A percentile compares a stretch with the other conserved stretches of the same genome.
phyloP scores from a whole-genome alignment of 2,113 vertebrate species.

The Maccullochella peelii region DNA sequence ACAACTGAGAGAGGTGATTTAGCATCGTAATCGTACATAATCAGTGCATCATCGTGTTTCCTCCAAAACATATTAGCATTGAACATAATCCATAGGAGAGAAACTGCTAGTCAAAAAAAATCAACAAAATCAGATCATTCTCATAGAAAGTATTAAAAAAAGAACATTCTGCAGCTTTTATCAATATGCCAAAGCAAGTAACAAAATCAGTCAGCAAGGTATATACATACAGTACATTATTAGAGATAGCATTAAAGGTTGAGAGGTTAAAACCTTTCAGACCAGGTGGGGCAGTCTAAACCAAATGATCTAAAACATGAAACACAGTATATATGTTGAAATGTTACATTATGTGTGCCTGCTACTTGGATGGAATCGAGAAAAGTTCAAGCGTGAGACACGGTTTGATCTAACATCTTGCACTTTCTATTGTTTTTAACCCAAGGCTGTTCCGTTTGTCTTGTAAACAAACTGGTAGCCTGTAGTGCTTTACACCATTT shows the following conservation, averaged over 20 bases:
- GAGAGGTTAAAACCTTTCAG: constrained; percentile 4
- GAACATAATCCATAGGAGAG: not conserved
- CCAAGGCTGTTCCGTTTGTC: not conserved
- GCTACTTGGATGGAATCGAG: not conserved
- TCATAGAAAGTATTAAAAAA: too few species aligned
- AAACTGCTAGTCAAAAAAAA: not conserved
- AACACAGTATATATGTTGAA: not conserved
- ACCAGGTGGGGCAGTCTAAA: not conserved
- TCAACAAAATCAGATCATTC: not conserved
- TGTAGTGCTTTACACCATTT: not conserved
- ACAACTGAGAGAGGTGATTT: not conserved
- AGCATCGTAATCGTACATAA: not conserved
- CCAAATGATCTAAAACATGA: not conserved
- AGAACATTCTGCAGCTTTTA: too few species aligned
- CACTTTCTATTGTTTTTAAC: constrained; percentile 2
- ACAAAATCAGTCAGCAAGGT: not conserved
- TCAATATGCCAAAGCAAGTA: not conserved
- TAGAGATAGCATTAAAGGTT: not conserved
- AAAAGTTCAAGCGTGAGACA: not conserved
- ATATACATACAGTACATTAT: not conserved
- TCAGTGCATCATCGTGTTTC: not conserved
- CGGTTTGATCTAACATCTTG: not conserved
- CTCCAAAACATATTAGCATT: not conserved
- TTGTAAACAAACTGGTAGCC: not conserved
- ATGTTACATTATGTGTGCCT: not conserved